A percentile compares a stretch with the other conserved stretches of the same genome.
Conservation (phyloP, 2,797 vertebrate species). For the Melanotaenia maccullochi region DNA sequence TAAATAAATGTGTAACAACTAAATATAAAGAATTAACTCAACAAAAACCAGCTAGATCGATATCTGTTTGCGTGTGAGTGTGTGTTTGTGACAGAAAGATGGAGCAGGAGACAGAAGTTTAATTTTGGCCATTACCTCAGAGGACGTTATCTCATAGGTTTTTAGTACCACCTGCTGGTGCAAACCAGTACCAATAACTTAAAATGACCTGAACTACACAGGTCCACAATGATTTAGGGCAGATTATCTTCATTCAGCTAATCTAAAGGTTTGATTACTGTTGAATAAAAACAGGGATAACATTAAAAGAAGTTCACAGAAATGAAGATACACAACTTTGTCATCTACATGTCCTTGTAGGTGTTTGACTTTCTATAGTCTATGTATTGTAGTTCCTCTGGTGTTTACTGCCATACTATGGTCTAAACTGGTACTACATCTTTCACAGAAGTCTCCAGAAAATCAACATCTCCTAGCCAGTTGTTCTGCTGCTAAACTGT, state of each 20-base stretch:
- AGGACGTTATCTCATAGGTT: constrained; percentile 17
- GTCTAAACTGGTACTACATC: constrained; percentile 34
- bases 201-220: background rate
- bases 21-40: too few species aligned
- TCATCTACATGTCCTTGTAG: background rate
- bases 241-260: background rate
- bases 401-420: constrained; percentile 52
- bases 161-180: constrained; percentile 66
- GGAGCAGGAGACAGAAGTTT: background rate
- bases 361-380: background rate
- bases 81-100: background rate
- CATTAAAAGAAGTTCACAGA: background rate
- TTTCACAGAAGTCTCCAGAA: background rate
- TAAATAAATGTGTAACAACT: background rate
- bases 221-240: background rate
- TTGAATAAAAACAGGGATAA: background rate
- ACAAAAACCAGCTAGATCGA: background rate
- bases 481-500: background rate
- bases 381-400: background rate
- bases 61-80: background rate
- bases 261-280: background rate
- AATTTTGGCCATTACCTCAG: background rate
- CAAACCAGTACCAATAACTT: constrained; percentile 9
- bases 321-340: background rate
- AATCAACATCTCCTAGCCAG: background rate